phyloP scores from a whole-genome alignment of 2,888 invertebrate genomes.

The Lordiphosa andalusiaca region DNA sequence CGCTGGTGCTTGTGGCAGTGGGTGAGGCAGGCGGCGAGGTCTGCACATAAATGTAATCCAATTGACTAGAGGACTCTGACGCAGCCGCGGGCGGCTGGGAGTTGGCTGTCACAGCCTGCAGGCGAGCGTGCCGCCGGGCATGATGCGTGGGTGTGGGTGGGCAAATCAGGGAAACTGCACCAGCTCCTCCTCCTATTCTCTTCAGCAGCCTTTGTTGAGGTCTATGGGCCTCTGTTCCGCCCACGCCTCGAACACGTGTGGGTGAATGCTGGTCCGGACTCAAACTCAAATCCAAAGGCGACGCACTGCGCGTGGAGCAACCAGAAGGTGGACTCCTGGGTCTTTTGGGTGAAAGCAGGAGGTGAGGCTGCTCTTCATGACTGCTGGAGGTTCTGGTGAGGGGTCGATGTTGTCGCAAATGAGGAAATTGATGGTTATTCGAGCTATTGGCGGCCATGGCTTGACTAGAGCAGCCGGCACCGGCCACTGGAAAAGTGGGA shows the following conservation, averaged over 20 bases:
- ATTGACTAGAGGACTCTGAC: constrained; percentile 53
- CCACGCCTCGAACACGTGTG: constrained; percentile 64
- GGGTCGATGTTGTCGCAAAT: constrained; percentile 84
- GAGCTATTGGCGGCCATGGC: constrained; percentile 9
- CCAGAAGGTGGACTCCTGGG: constrained; percentile 80
- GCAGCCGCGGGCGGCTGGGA: constrained; percentile 51
- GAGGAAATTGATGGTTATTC: constrained; percentile 54
- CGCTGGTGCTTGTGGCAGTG: constrained; percentile 65
- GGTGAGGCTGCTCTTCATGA: constrained; percentile 51
- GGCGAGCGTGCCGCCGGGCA: constrained; percentile 83
- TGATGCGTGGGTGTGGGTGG: constrained; percentile 94
- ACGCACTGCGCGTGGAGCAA: constrained; percentile 79
- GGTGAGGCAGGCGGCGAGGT: constrained; percentile 39
- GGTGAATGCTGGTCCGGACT: constrained; percentile 69
- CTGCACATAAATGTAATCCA: constrained; percentile 59
- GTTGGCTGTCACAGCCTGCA: constrained; percentile 80
- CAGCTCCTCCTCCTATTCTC: not conserved
- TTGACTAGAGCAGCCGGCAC: constrained; percentile 9
- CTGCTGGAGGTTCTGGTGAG: constrained; percentile 81
- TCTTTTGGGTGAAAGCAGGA: constrained; percentile 72
- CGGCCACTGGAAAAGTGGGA: constrained; percentile 70
- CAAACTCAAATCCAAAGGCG: constrained; percentile 77
- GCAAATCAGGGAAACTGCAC: constrained; percentile 83
- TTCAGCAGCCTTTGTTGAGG: too few relatives aligned
- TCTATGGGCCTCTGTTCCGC: constrained; percentile 30